Evolutionary conservation across 2,888 invertebrate genomes (phyloP), one percentile per base, ranked within the genome.

Genomic region (Pristionchus fissidentatus): DNA sequence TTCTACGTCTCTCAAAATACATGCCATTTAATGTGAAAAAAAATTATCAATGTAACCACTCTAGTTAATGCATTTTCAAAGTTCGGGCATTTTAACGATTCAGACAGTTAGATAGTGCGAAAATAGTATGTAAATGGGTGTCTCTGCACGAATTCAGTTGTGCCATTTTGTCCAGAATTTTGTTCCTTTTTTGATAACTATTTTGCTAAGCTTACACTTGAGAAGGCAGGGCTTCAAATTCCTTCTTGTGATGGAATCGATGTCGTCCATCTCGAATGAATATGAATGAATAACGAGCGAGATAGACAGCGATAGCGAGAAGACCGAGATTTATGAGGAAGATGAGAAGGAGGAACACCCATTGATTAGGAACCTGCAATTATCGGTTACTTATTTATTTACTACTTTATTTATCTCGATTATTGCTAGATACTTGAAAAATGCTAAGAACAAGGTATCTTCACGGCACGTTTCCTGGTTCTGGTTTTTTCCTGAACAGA

Each of bases 341-440:
- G 10, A 87, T 77, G 26, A 87, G 73, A 3, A 84, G 75, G 10
- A 87, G 83, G 79, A 85, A 87, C 38, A 86, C 52, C 87, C 87
- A 87, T 84, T 86, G 84, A 38, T 79, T 60, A 29, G 87, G 87
- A 80, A 87, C 83, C 86, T 86, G 73, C 43, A 83, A 83, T 49
- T 5, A 0, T 15, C 29, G 8, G 60, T 52, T 4, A 55, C 15
- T 22, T n/a, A 55, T 55, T 55, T 55, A 55, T 8, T 55, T n/a
- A 22, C 22, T n/a, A 4, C 55, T 22, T 8, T 55, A 4, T 70
- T 43, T 2, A n/a, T 43, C n/a, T 43, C 41, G 22, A 70, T 13
- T 66, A 26, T 32, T 38, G n/a, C 46, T 29, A 8, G 19, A 15
- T 19, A n/a, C 22, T 5, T 1, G 13, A 2, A n/a, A 46, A 75